phyloP scores from a whole-genome alignment of 2,888 invertebrate species.

The Therioaphis trifolii region DNA sequence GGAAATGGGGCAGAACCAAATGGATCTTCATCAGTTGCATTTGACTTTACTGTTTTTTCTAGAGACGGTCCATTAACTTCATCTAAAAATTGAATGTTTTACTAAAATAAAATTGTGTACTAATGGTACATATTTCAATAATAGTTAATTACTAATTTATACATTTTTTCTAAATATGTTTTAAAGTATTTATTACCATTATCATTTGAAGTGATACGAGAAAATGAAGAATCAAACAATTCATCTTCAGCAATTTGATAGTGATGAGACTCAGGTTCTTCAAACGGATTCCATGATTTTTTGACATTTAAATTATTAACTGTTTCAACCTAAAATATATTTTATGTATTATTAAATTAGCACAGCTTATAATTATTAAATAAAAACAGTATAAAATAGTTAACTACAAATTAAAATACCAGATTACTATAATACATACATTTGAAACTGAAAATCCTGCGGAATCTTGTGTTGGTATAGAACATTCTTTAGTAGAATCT shows the following conservation, averaged over 20 bases:
- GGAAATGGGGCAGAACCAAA: constrained; percentile 82
- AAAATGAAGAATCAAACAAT: constrained; percentile 40
- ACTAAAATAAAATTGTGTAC: constrained; percentile 44
- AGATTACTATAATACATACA: constrained; percentile 22
- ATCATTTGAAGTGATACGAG: constrained; percentile 12
- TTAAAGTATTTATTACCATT: constrained; percentile 34
- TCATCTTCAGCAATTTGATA: constrained; percentile 14
- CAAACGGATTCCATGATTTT: constrained; percentile 86
- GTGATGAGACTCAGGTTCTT: constrained; percentile 71
- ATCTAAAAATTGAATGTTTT: constrained; percentile 58
- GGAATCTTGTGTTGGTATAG: constrained; percentile 61
- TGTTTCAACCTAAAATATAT: constrained; percentile 67
- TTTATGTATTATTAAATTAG: neutral
- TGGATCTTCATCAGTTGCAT: constrained; percentile 73
- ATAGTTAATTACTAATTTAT: constrained; percentile 17
- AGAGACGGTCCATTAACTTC: constrained; percentile 46
- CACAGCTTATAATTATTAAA: neutral
- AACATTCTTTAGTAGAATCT: constrained; percentile 74
- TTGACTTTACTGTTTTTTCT: constrained; percentile 70
- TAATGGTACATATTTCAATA: constrained; percentile 36
- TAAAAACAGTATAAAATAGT: neutral
- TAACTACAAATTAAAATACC: neutral
- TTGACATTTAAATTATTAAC: constrained; percentile 71
- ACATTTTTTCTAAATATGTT: neutral
- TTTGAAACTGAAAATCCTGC: constrained; percentile 18